Conservation (phyloP, 64 coral and sea anemone species). For the Stichodactyla mertensii region DNA sequence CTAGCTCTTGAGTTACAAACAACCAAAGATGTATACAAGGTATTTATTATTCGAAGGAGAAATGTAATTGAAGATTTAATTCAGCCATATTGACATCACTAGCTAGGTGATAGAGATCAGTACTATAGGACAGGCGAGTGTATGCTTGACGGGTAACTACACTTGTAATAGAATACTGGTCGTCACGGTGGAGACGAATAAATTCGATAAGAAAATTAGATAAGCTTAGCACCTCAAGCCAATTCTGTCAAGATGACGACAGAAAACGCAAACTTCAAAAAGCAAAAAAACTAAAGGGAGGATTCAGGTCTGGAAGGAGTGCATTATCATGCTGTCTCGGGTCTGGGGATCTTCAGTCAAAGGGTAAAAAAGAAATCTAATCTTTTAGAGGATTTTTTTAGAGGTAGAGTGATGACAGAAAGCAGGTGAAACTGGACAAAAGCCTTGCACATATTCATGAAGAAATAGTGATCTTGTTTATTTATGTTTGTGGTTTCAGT, state of each 20-base stretch:
- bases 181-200: constrained; percentile 1
- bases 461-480: constrained; percentile 3
- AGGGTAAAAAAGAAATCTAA: background rate
- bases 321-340: background rate
- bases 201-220: background rate
- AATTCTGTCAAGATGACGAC: background rate
- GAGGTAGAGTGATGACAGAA: background rate
- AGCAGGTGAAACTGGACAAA: background rate
- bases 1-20: background rate
- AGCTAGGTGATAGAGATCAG: background rate
- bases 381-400: background rate
- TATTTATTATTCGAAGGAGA: background rate
- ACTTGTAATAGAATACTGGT: background rate
- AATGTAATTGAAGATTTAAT: background rate
- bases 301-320: background rate
- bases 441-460: background rate
- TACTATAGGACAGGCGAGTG: background rate
- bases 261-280: background rate
- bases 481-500: background rate
- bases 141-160: background rate
- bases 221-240: background rate
- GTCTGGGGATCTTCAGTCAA: background rate
- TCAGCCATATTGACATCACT: background rate
- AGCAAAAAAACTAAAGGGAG: background rate
- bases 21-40: background rate